These are phyloP conservation scores for Venustoraphidia nigricollis DNA, from an alignment of 2,888 invertebrate species.

Conservation along the genomic window DNA sequence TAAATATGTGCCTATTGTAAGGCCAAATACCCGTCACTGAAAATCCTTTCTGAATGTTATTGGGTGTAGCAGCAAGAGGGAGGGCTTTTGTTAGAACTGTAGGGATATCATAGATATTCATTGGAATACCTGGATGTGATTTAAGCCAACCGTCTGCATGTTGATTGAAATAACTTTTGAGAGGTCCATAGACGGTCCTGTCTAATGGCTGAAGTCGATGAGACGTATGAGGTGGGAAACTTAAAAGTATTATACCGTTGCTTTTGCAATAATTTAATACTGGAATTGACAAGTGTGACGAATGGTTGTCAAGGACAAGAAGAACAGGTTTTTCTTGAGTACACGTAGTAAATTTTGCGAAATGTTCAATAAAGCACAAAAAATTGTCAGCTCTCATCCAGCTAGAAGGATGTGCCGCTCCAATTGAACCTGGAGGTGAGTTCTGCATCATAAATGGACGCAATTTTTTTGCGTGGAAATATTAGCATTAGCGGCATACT, in stretches of 20 bases:
- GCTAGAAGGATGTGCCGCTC: conserved; percentile 14
- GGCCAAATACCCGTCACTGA: too few relatives aligned
- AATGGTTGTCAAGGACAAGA: conserved; percentile 14
- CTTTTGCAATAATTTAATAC: conserved; percentile 14
- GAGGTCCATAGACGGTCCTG: conserved; percentile 13
- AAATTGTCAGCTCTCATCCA: conserved; percentile 16
- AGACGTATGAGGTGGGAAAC: conserved; percentile 18
- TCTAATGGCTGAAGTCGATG: conserved; percentile 18
- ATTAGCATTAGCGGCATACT: conserved; percentile 1
- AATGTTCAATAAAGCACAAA: conserved; percentile 12
- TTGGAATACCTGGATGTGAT: too few relatives aligned
- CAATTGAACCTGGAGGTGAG: conserved; percentile 14
- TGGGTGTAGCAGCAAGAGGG: too few relatives aligned
- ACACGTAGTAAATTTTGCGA: conserved; percentile 9
- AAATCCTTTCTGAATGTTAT: too few relatives aligned
- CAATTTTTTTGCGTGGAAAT: conserved; percentile 6
- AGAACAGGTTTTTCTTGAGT: conserved; percentile 10
- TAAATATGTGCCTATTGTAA: too few relatives aligned
- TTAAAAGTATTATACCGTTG: conserved; percentile 16
- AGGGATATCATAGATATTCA: too few relatives aligned
- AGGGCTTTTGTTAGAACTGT: too few relatives aligned
- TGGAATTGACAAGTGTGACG: conserved; percentile 10
- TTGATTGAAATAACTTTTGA: conserved; percentile 8
- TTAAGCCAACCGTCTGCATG: too few relatives aligned
- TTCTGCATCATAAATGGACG: conserved; percentile 12